phyloP scores from a whole-genome alignment of 1,140 invertebrate genomes.

The Drosophila pectinifera region DNA sequence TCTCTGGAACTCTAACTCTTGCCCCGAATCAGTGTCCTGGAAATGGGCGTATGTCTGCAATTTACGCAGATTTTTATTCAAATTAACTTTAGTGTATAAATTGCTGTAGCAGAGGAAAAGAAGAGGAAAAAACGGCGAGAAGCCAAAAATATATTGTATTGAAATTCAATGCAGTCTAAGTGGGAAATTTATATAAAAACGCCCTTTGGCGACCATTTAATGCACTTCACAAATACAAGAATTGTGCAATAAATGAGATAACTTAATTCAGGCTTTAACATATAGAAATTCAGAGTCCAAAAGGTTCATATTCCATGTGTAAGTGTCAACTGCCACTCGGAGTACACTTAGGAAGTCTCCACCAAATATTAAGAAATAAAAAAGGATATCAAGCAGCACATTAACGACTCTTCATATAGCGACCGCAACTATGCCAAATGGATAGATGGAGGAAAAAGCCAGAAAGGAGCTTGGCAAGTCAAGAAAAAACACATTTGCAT shows the following conservation, averaged over 20 bases:
- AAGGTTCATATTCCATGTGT: too few relatives aligned
- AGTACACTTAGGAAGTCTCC: not conserved
- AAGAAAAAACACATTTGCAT: constrained; percentile 69
- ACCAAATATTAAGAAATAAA: constrained; percentile 26
- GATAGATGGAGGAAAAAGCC: constrained; percentile 14
- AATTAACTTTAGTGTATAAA: constrained; percentile 64
- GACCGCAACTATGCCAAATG: constrained; percentile 64
- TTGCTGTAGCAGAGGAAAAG: constrained; percentile 52
- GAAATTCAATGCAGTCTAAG: constrained; percentile 40
- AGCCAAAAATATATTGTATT: constrained; percentile 45
- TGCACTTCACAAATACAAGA: constrained; percentile 1
- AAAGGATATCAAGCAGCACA: constrained; percentile 66
- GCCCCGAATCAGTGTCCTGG: constrained; percentile 21
- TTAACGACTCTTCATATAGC: constrained; percentile 76
- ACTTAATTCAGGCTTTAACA: not conserved
- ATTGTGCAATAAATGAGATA: not conserved
- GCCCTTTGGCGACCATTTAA: not conserved
- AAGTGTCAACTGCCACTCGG: not conserved
- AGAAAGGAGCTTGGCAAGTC: constrained; percentile 24
- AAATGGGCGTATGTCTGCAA: constrained; percentile 69
- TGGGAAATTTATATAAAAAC: not conserved
- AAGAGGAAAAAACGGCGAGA: not conserved
- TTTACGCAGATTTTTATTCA: constrained; percentile 79
- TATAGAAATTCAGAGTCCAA: too few relatives aligned
- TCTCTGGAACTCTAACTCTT: constrained; percentile 10